Percentiles rank a stretch among this genome's conserved stretches.
Evolutionary conservation across 2,797 vertebrate genomes (phyloP).

Genomic region (Parotocinclus haroldoi): DNA sequence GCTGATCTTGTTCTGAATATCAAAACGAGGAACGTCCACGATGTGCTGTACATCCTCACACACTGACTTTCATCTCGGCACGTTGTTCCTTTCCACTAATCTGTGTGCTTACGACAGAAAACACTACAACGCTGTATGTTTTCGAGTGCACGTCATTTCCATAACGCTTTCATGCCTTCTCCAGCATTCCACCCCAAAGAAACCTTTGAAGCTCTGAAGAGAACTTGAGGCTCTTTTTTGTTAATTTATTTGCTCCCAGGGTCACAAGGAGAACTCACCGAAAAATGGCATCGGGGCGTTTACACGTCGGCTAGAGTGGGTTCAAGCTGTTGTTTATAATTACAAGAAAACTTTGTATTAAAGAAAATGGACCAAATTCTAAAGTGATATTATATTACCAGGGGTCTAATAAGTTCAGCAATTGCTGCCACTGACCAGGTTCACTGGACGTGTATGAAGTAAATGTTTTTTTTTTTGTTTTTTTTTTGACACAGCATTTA

Average conservation of each 20-base stretch:
- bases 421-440: too few relatives aligned
- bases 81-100: conserved; percentile 40
- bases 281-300: not conserved
- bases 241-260: conserved; percentile 2
- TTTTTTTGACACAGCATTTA: too few relatives aligned
- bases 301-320: not conserved
- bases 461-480: too few relatives aligned
- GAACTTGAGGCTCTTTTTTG: not conserved
- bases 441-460: too few relatives aligned
- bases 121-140: conserved; percentile 38
- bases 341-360: too few relatives aligned
- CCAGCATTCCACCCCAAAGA: conserved; percentile 16
- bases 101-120: conserved; percentile 21
- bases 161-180: conserved; percentile 43
- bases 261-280: not conserved
- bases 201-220: not conserved
- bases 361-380: too few relatives aligned
- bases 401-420: too few relatives aligned
- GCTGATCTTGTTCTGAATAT: not conserved
- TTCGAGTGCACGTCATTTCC: conserved; percentile 53
- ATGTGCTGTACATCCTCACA: conserved; percentile 51
- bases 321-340: not conserved
- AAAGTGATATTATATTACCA: too few relatives aligned
- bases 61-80: conserved; percentile 61
- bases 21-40: conserved; percentile 42